Evolutionary conservation across 2,113 vertebrate species (phyloP), one percentile per base, ranked within the genome.

Genomic region (Sinocyclocheilus anophthalmus): DNA sequence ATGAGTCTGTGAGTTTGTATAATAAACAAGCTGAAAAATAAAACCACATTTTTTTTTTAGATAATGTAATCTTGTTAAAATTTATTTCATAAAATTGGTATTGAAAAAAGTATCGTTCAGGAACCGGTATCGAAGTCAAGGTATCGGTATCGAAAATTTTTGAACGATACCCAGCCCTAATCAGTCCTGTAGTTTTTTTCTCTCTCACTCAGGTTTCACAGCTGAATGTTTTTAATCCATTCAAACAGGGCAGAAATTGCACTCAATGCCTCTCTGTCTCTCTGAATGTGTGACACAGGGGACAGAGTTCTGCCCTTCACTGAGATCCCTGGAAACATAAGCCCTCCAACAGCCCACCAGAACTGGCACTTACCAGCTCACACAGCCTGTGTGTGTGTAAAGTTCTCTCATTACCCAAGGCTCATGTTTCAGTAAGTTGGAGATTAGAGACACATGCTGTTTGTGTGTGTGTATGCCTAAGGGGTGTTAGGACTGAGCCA

Each of bases 381-480:
- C 57, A 75, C 57, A 80, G 55, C 69, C 63, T 73, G 63, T 77
- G 45, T n/a, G 78, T 61, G 22, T 92, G 59, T 92, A 93, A 88
- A 90, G 90, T 89, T 30, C 87, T 92, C 92, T 93, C 90, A 91
- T 94, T 92, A 94, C 90, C 89, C 84, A 77, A 42, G 0, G 73
- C 89, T 94, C 92, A 73, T 84, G 91, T 94, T 95, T 92, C 92
- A 89, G 88, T 89, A 82, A 92, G 89, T 84, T 90, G 90, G 61
- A 84, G 93, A 94, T 93, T 93, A 93, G 85, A 45, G n/a, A 85
- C 84, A 91, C 70, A 83, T 76, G 81, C 26, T 69, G 50, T 55
- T 16, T 70, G 55, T 85, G 72, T 69, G 73, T 42, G 61, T 73
- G 80, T 85, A 39, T 76, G 73, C 69, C 63, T 80, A 48, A 80